Percentiles rank a stretch among this genome's conserved stretches.
Evolutionary conservation across 2,797 vertebrate species (phyloP).

Genomic region (Geotrypetes seraphini): DNA sequence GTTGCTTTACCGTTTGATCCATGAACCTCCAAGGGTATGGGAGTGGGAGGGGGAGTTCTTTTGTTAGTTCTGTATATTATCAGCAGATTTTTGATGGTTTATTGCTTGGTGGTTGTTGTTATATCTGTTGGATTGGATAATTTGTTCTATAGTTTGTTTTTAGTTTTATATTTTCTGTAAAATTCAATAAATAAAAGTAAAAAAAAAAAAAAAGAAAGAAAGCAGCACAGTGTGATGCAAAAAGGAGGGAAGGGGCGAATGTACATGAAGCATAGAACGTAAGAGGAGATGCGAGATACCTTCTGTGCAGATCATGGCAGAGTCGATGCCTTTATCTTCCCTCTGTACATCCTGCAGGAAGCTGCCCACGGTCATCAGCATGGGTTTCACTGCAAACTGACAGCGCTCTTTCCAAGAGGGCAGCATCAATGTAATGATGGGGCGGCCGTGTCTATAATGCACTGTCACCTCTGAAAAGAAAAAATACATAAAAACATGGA

Average conservation of each 20-base stretch:
- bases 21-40: too few relatives aligned
- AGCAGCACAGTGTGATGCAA: neutral
- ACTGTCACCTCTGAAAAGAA: slow-evolving; percentile 55
- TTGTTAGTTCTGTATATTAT: too few relatives aligned
- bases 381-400: slow-evolving; percentile 70
- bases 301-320: slow-evolving; percentile 47
- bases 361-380: slow-evolving; percentile 67
- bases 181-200: too few relatives aligned
- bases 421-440: slow-evolving; percentile 68
- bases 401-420: slow-evolving; percentile 81
- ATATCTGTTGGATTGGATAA: too few relatives aligned
- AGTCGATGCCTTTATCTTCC: slow-evolving; percentile 71
- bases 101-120: too few relatives aligned
- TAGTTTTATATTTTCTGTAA: too few relatives aligned
- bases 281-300: slow-evolving; percentile 39
- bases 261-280: neutral
- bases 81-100: too few relatives aligned
- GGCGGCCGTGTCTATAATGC: slow-evolving; percentile 68
- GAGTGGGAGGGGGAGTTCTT: too few relatives aligned
- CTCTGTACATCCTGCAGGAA: slow-evolving; percentile 67
- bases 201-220: neutral
- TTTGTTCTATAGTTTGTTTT: too few relatives aligned
- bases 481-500: neutral
- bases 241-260: neutral
- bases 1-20: too few relatives aligned